A percentile compares a stretch with the other conserved stretches of the same genome.
Conservation (phyloP, 2,888 invertebrate genomes). For the Apamea epomidion region DNA sequence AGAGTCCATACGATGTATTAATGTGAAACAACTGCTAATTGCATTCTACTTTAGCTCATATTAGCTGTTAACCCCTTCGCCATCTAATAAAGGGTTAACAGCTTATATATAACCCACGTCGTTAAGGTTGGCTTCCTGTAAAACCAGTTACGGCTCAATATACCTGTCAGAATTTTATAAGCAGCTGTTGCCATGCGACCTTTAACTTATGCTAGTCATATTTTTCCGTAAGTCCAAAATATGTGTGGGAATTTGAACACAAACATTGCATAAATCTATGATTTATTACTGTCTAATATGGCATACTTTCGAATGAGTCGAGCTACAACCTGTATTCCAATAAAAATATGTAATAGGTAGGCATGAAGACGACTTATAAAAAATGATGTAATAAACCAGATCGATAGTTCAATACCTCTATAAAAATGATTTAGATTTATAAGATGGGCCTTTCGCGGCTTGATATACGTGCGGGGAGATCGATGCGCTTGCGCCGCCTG, state of each 20-base stretch:
- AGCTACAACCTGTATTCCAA: constrained; percentile 31
- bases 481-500: constrained; percentile 63
- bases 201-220: not conserved
- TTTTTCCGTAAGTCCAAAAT: not conserved
- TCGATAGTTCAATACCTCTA: constrained; percentile 30
- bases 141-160: constrained; percentile 4
- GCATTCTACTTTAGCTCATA: not conserved
- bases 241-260: not conserved
- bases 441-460: constrained; percentile 44
- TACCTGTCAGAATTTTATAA: not conserved
- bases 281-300: constrained; percentile 22
- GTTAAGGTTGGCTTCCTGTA: not conserved
- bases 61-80: not conserved
- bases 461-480: constrained; percentile 60
- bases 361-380: constrained; percentile 6
- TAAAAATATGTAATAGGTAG: constrained; percentile 45
- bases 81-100: not conserved
- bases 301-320: constrained; percentile 26
- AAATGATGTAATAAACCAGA: constrained; percentile 51
- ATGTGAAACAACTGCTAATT: not conserved
- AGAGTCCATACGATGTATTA: not conserved
- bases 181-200: not conserved
- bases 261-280: constrained; percentile 31
- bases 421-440: constrained; percentile 53
- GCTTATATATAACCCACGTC: not conserved